Percentiles rank a stretch among this genome's conserved stretches.
These are phyloP conservation scores for Scelioninae gen. 2 DNA, from an alignment of 2,888 invertebrate genomes.

Conservation along the genomic window DNA sequence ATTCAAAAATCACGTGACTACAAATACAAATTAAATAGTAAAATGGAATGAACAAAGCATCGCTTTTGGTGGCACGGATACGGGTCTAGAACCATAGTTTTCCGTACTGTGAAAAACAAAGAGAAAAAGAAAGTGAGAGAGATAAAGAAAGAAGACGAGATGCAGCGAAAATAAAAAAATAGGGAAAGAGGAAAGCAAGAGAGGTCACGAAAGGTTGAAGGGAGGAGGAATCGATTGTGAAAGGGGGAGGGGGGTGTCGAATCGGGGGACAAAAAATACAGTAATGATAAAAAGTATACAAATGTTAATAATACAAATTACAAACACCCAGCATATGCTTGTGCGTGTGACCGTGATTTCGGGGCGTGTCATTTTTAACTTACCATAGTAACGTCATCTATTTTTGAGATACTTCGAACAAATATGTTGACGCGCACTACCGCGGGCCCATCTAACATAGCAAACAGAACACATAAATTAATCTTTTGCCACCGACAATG, in stretches of 20 bases:
- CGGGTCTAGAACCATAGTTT: conserved; percentile 37
- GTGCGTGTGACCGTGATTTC: conserved; percentile 68
- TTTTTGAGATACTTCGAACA: conserved; percentile 99
- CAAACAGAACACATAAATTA: conserved; percentile 74
- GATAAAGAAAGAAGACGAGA: conserved; percentile 2
- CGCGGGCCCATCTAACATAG: conserved; percentile 91
- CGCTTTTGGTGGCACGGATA: conserved; percentile 23
- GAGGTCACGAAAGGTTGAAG: neutral
- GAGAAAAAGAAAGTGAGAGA: neutral
- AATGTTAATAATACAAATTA: conserved; percentile 62
- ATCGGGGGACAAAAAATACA: neutral
- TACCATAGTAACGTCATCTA: conserved; percentile 99
- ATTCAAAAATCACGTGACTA: conserved; percentile 28
- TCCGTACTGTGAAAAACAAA: conserved; percentile 9
- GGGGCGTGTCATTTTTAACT: conserved; percentile 77
- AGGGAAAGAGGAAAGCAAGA: neutral
- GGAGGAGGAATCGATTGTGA: neutral
- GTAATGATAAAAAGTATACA: conserved; percentile 35
- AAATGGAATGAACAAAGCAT: conserved; percentile 11
- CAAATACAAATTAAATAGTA: conserved; percentile 20
- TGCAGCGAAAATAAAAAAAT: neutral
- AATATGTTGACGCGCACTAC: conserved; percentile 98
- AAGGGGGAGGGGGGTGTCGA: neutral
- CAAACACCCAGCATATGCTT: conserved; percentile 67
- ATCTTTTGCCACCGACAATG: conserved; percentile 67